Percentiles rank a stretch among this genome's conserved stretches.
These are phyloP conservation scores for Drosophila mayaguana DNA, from an alignment of 2,888 invertebrate genomes.

Conservation along the genomic window DNA sequence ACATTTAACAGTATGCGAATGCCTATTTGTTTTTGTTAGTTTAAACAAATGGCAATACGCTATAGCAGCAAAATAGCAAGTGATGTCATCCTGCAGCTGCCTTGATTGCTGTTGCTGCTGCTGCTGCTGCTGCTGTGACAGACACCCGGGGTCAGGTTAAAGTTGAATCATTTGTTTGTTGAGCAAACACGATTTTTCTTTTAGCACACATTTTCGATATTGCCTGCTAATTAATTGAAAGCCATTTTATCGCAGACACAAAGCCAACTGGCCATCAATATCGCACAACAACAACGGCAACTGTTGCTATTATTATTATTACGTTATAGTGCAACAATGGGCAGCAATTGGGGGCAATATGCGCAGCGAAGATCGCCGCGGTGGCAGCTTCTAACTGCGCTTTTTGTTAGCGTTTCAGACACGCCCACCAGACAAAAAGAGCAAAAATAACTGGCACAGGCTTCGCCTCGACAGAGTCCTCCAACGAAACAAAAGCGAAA, in stretches of 20 bases:
- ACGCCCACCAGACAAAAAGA: conserved; percentile 58
- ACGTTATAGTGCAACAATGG: conserved; percentile 52
- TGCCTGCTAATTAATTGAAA: conserved; percentile 74
- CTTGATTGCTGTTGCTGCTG: conserved; percentile 16
- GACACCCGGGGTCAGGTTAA: conserved; percentile 83
- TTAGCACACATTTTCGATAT: conserved; percentile 65
- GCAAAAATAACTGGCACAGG: conserved; percentile 25
- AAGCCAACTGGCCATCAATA: conserved; percentile 74
- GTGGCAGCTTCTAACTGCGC: conserved; percentile 61
- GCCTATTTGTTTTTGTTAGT: conserved; percentile 43
- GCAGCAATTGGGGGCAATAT: conserved; percentile 61
- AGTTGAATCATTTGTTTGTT: conserved; percentile 81
- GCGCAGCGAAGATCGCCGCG: conserved; percentile 43
- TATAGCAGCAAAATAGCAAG: conserved; percentile 15
- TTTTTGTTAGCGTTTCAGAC: conserved; percentile 66
- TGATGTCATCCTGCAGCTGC: conserved; percentile 73
- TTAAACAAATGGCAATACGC: conserved; percentile 64
- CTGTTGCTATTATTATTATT: conserved; percentile 13
- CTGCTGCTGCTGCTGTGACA: conserved; percentile 65
- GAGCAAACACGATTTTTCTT: conserved; percentile 76
- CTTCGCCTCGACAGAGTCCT: conserved; percentile 54
- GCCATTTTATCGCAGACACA: conserved; percentile 76
- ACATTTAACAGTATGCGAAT: conserved; percentile 58
- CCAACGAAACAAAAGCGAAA: conserved; percentile 32
- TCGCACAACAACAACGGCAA: conserved; percentile 15